Evolutionary conservation across 2,888 invertebrate genomes (phyloP).

Genomic region (Ptychoptera contaminata): DNA sequence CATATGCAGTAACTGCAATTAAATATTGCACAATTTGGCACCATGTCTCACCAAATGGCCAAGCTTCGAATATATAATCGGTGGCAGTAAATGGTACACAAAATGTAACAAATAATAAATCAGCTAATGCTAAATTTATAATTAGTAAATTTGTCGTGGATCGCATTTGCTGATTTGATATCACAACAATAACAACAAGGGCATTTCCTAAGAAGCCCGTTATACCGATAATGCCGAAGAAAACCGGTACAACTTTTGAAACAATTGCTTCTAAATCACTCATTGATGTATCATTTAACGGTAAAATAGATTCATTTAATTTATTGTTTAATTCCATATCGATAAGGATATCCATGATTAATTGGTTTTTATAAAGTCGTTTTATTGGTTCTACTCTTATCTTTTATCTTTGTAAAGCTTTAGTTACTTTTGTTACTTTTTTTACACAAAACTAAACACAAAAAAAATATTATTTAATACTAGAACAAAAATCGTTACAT

Average conservation of each 20-base stretch:
- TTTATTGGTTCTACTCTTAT: too few species aligned
- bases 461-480: too few species aligned
- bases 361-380: too few species aligned
- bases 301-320: too few species aligned
- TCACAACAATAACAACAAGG: slow-evolving; percentile 73
- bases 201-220: slow-evolving; percentile 78
- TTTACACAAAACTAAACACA: too few species aligned
- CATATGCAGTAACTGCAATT: slow-evolving; percentile 79
- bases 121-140: slow-evolving; percentile 76
- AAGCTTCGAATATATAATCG: slow-evolving; percentile 66
- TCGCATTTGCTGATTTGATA: slow-evolving; percentile 77
- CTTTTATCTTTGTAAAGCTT: too few species aligned
- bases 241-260: slow-evolving; percentile 54
- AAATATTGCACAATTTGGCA: slow-evolving; percentile 83
- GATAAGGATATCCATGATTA: too few species aligned
- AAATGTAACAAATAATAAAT: slow-evolving; percentile 77
- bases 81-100: slow-evolving; percentile 88
- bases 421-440: too few species aligned
- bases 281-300: too few species aligned
- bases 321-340: too few species aligned
- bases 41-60: slow-evolving; percentile 81
- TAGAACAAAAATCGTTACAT: too few species aligned
- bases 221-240: slow-evolving; percentile 71
- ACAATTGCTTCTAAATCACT: slow-evolving; percentile 37
- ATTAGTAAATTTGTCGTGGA: slow-evolving; percentile 89